Conservation (phyloP, 2,113 vertebrate genomes). For the Marmota monax region DNA sequence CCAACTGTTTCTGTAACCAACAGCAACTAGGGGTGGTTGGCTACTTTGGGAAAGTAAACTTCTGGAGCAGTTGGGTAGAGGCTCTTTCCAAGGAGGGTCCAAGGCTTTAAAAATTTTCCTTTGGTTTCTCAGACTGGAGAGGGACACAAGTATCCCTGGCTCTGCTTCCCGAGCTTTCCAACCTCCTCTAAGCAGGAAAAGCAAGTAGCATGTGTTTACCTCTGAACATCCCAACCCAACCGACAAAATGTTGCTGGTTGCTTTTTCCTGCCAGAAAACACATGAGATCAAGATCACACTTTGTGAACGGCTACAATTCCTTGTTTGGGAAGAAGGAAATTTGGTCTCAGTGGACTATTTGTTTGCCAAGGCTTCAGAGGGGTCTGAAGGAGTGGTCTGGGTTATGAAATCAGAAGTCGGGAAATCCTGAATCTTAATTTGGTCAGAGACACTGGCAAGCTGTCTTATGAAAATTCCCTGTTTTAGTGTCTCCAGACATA, state of each 20-base stretch:
- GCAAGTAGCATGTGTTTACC: neutral
- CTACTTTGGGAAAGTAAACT: conserved; percentile 67
- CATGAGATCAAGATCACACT: conserved; percentile 39
- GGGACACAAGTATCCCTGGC: neutral
- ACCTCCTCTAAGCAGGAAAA: conserved; percentile 12
- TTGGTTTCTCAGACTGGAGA: neutral
- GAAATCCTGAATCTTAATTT: conserved; percentile 73
- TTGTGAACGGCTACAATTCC: conserved; percentile 25
- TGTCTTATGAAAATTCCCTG: neutral
- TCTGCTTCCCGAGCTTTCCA: neutral
- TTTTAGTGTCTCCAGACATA: neutral
- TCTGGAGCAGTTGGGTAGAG: conserved; percentile 32
- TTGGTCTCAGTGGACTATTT: conserved; percentile 1
- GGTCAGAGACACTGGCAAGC: neutral
- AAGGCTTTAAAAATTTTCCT: neutral
- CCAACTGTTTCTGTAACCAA: conserved; percentile 71
- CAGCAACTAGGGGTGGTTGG: conserved; percentile 60
- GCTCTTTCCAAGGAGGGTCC: conserved; percentile 8
- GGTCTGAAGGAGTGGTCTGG: conserved; percentile 31
- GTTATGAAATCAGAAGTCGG: conserved; percentile 54
- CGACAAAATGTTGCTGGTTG: neutral
- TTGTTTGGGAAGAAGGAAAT: conserved; percentile 74
- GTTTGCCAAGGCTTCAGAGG: conserved; percentile 56
- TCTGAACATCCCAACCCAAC: neutral
- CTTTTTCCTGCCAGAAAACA: conserved; percentile 21